phyloP scores from a whole-genome alignment of 2,888 invertebrate genomes.

The Sinohyriopsis cumingii region DNA sequence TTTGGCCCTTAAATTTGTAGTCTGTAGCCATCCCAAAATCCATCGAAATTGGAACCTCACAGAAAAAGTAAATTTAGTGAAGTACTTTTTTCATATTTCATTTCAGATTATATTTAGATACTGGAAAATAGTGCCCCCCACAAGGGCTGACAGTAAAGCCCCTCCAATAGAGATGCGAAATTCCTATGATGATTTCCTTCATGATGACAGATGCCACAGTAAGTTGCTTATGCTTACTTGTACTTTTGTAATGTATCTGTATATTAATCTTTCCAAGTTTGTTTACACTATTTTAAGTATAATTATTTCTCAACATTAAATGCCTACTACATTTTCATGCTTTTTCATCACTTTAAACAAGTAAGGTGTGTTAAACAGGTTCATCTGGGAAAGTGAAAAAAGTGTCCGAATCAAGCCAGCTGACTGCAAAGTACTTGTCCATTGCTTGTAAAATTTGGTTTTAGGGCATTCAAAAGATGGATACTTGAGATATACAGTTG shows the following conservation, averaged over 20 bases:
- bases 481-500: too few relatives aligned
- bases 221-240: conserved; percentile 21
- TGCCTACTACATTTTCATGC: not conserved
- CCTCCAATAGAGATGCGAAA: conserved; percentile 54
- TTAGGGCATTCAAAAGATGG: too few relatives aligned
- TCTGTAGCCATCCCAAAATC: too few relatives aligned
- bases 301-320: not conserved
- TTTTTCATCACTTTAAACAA: not conserved
- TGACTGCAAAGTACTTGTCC: too few relatives aligned
- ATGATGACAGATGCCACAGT: conserved; percentile 64
- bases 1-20: too few relatives aligned
- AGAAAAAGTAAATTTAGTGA: too few relatives aligned
- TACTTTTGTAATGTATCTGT: not conserved
- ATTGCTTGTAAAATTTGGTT: too few relatives aligned
- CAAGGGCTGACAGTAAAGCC: conserved; percentile 52
- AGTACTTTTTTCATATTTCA: not conserved
- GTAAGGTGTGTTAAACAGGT: too few relatives aligned
- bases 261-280: not conserved
- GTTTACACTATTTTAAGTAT: not conserved
- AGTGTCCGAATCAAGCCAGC: too few relatives aligned
- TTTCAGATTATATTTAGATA: conserved; percentile 63
- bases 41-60: too few relatives aligned
- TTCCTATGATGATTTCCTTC: conserved; percentile 61
- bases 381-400: too few relatives aligned
- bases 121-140: conserved; percentile 68